Conservation (phyloP, 2,797 vertebrate genomes). For the Xerus rutilus region DNA sequence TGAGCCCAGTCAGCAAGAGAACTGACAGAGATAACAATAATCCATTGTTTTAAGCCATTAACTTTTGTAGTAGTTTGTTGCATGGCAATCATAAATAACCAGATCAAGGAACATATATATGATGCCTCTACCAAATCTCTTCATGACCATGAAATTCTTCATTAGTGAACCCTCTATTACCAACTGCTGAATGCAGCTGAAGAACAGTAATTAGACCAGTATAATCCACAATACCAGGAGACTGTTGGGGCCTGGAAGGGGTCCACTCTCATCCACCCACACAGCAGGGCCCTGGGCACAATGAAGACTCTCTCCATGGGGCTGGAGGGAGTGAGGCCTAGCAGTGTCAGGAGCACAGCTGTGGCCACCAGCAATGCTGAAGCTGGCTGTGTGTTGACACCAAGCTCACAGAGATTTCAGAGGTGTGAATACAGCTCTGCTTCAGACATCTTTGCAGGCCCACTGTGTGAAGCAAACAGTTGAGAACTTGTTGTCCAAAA, state of each 20-base stretch:
- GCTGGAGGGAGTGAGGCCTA: neutral
- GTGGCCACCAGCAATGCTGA: neutral
- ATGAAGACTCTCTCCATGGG: neutral
- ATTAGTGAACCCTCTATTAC: neutral
- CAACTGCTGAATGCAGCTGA: neutral
- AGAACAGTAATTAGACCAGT: neutral
- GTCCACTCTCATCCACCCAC: neutral
- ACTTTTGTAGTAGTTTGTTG: neutral
- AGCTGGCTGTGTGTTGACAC: neutral
- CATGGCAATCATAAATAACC: neutral
- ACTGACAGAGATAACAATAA: neutral
- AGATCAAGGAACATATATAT: neutral
- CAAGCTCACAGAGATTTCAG: neutral
- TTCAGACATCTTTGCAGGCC: neutral
- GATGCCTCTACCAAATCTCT: slow-evolving; percentile 1
- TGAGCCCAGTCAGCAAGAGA: neutral
- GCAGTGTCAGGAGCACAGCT: neutral
- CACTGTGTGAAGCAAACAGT: neutral
- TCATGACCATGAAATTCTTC: neutral
- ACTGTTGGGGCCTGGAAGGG: neutral
- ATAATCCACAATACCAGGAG: neutral
- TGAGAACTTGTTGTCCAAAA: neutral
- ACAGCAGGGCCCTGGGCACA: neutral
- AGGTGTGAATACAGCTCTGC: neutral
- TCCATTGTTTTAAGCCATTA: neutral